Base-by-base conservation (phyloP, 1,140 invertebrate species). In the Metaphire vulgaris region DNA sequence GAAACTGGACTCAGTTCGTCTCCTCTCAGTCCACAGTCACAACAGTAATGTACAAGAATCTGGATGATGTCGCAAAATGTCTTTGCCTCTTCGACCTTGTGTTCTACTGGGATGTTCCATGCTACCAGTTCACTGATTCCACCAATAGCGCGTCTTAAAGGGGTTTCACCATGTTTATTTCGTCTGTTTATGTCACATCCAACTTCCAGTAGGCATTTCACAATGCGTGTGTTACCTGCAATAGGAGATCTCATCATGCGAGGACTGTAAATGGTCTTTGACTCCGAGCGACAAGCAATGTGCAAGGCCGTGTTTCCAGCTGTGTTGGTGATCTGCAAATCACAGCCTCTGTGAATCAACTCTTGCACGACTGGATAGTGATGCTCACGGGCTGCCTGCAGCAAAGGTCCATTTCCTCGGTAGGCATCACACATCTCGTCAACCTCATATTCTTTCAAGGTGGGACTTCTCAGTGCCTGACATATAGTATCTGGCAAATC, bases 231-330 rank as follows among this genome's bases (percentile, higher is more conserved):
- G 32, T 72, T 26, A 12, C 70, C 70, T 72, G 30, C 32, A 28
- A 72, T 21, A 2, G 70, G 70, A 12, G 32, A 72, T 2, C 70
- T 15, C 70, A 31, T 34, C 33, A 29, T 31, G 2, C 32, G 29
- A 6, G 16, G 26, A 21, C 16, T 29, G 70, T 72, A 72, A 12
- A n/a, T 31, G 26, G 70, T 29, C 12, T 32, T 26, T 15, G 70
- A 32, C 26, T 72, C 70, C 32, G 70, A 72, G 12, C 32, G n/a
- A 12, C 26, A 28, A 31, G 70, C 32, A 12, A 72, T 33, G 32
- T 72, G 70, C 70, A 72, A 26, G 26, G 70, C 70, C n/a, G 30
- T 72, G 32, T 72, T 72, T 12, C 70, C 70, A 31, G 70, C 70
- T 26, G 15, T 12, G 70, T 72, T 72, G 30, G 26, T 72, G 70